Conservation (phyloP, 2,797 vertebrate species). For the Eupleurogrammus muticus region DNA sequence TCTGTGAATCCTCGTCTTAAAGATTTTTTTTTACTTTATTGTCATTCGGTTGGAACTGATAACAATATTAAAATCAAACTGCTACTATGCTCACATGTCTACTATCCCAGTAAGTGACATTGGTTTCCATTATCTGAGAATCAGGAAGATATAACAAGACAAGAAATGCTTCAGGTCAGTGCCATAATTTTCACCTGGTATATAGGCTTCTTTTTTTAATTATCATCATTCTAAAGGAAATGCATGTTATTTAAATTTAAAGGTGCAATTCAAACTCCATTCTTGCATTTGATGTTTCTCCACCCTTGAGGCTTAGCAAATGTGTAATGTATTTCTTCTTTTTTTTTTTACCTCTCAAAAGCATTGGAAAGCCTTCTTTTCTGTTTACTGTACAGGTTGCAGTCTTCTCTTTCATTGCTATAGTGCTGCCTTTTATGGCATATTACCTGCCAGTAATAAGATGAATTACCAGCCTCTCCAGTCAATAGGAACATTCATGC, state of each 20-base stretch:
- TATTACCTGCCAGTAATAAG: not conserved
- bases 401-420: not conserved
- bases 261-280: not conserved
- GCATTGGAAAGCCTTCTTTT: not conserved
- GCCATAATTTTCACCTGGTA: not conserved
- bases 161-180: not conserved
- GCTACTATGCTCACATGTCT: not conserved
- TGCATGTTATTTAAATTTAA: not conserved
- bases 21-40: too few relatives aligned
- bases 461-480: not conserved
- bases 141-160: not conserved
- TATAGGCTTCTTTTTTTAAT: not conserved
- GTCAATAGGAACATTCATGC: not conserved
- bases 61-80: not conserved
- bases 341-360: not conserved
- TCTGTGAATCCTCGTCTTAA: too few relatives aligned
- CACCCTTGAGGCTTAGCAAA: not conserved
- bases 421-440: not conserved
- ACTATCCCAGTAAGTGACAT: not conserved
- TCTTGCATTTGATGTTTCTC: not conserved
- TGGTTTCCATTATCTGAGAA: not conserved
- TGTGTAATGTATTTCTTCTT: not conserved
- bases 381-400: not conserved
- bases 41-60: too few relatives aligned
- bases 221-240: not conserved